Base-by-base conservation (phyloP, 2,113 vertebrate species). In the Salvelinus sp. region DNA sequence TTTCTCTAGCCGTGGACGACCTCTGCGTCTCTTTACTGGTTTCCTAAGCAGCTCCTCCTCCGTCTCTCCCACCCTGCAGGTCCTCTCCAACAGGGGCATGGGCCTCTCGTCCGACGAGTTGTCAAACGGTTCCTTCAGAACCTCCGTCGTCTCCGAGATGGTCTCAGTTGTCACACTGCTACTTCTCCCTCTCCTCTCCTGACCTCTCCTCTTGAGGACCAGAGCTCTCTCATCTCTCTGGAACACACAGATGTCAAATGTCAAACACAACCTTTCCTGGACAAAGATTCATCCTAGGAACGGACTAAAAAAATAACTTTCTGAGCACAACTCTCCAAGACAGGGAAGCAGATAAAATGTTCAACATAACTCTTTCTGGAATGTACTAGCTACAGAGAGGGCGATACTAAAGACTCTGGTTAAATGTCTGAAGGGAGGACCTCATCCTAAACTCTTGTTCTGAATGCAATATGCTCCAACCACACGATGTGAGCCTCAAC, bases 111-210 rank as follows among this genome's bases (percentile, higher is more conserved):
- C 95, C 12, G 98, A 97, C 0, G 96, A 98, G 89, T 98, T 95
- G 87, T 98, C 96, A 60, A 99, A 98, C 0, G 97, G 97, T 89
- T 99, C 98, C 27, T 97, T 94, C 86, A 99, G 85, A 44, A 99
- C 98, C 89, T 99, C 98, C 0, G 98, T 99, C 0, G 96, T 98
- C 90, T 99, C 98, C 0, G 97, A 98, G 89, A 99, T 99, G 13
- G 98, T 99, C 89, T 99, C 98, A 0, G 98, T 99, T 30, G 98
- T 99, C 4, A 99, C 98, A 44, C 98, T 99, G 93, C 97, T 99
- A 85, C 99, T 99, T 79, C 97, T 96, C 81, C 96, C 92, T 80
- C 95, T 94, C 85, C 97, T 95, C 82, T 97, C 98, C 73, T 96
- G 95, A 48, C 97, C 98, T 76, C 96, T 94, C 88, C 96, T 99